A percentile compares a stretch with the other conserved stretches of the same genome.
Evolutionary conservation across 2,888 invertebrate species (phyloP).

Genomic region (Ophioninae sp.): DNA sequence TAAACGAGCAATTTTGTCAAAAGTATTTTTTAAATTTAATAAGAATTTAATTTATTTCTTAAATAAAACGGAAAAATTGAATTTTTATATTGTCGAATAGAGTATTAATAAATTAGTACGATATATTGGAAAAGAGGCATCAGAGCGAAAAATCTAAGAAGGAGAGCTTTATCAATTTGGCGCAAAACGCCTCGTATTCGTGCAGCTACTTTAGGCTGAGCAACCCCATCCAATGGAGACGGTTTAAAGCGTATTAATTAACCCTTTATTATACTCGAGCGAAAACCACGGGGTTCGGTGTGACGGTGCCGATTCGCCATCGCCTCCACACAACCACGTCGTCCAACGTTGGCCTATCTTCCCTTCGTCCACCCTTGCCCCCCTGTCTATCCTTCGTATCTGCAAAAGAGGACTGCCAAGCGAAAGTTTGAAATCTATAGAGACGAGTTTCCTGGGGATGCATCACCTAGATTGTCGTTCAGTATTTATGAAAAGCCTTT

Average conservation of each 20-base stretch:
- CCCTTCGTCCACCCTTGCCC: neutral
- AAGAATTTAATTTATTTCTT: too few relatives aligned
- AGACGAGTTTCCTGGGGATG: constrained; percentile 62
- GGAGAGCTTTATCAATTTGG: neutral
- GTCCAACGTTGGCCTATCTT: constrained; percentile 52
- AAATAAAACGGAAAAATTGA: too few relatives aligned
- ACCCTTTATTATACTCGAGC: constrained; percentile 79
- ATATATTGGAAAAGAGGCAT: too few relatives aligned
- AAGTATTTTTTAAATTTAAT: too few relatives aligned
- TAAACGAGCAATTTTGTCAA: too few relatives aligned
- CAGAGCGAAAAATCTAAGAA: too few relatives aligned
- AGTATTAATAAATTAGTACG: too few relatives aligned
- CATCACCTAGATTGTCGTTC: constrained; percentile 75
- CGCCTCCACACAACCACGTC: constrained; percentile 57
- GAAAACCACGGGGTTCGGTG: constrained; percentile 77
- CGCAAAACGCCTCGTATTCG: constrained; percentile 15
- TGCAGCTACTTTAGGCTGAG: constrained; percentile 19
- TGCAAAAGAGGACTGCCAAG: constrained; percentile 33
- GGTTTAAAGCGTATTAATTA: constrained; percentile 80
- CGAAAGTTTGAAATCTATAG: constrained; percentile 42
- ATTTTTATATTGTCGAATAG: too few relatives aligned
- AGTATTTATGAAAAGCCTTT: constrained; percentile 79
- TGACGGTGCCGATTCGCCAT: constrained; percentile 76
- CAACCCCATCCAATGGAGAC: constrained; percentile 68
- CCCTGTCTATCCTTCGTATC: constrained; percentile 52